Percentiles rank a stretch among this genome's conserved stretches.
These are phyloP conservation scores for Vireo griseus DNA, from an alignment of 2,797 vertebrate genomes.

Conservation along the genomic window DNA sequence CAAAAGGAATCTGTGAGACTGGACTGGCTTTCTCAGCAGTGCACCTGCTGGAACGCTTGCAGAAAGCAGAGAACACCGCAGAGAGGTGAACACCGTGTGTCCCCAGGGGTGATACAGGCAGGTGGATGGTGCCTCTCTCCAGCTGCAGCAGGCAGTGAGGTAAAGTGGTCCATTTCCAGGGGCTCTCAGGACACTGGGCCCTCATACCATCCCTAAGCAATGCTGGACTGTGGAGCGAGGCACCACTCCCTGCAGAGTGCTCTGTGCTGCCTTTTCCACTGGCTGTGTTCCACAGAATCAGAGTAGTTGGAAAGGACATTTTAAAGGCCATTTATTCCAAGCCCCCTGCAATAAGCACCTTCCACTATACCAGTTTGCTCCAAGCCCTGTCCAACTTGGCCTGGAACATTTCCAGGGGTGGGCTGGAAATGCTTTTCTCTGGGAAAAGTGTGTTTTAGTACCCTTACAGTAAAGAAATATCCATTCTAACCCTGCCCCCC, in stretches of 20 bases:
- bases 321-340: background rate
- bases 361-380: background rate
- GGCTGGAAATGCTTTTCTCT: background rate
- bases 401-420: background rate
- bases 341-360: background rate
- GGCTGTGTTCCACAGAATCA: background rate
- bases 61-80: background rate
- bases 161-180: background rate
- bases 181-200: background rate
- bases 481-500: background rate
- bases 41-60: background rate
- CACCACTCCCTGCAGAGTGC: background rate
- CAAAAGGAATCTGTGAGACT: accelerated
- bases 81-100: accelerated
- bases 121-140: background rate
- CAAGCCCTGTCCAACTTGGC: background rate
- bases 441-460: background rate
- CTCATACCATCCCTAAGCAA: accelerated
- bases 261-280: background rate
- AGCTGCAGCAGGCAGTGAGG: background rate
- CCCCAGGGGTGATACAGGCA: accelerated
- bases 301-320: background rate
- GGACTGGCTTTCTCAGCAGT: background rate
- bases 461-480: background rate
- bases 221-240: background rate